Base-by-base conservation (phyloP, 2,888 invertebrate species). In the Dorcus parallelipipedus region DNA sequence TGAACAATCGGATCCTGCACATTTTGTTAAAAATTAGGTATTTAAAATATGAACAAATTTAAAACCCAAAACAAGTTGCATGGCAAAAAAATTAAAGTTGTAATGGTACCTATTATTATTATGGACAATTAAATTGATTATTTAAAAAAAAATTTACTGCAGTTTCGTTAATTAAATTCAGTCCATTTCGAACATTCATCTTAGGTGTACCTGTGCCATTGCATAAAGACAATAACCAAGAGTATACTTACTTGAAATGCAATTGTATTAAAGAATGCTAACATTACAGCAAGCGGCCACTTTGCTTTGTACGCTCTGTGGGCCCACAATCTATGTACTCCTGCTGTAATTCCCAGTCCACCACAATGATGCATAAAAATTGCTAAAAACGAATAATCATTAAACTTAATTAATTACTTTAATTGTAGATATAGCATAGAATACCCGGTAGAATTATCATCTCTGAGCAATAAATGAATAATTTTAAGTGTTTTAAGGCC, bases 221-320 rank as follows among this genome's bases (percentile, higher is more conserved):
- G 26, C 3, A 33, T 33, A 33, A 33, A 33, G 6, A 6, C 6
- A 33, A 33, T 33, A 42, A 42, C 1, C 4, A 42, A 6, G 2
- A 7, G n/a, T n/a, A 14, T 33, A 63, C 56, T 64, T 69, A 72
- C 75, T 64, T 95, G 96, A 80, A 95, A 94, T 49, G 97, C 96
- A 48, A 96, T 75, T 1, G 95, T 93, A 78, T 97, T 95, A 80
- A 90, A 89, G 49, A 91, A 67, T 40, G 89, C 84, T 59, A 98
- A 82, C 40, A 97, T 79, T 6, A 95, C 69, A 67, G 91, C 83
- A 4, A 97, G 82, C 0, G 95, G 97, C 84, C 90, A 87, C 78
- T 88, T 94, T 7, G 97, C 97, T 81, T 97, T 97, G 83, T 97
- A 98, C 0, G 96, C 87, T 72, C 92, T 88, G 80, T 98, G 98